phyloP scores from a whole-genome alignment of 2,113 vertebrate species.

The Eudyptes chrysolophus region DNA sequence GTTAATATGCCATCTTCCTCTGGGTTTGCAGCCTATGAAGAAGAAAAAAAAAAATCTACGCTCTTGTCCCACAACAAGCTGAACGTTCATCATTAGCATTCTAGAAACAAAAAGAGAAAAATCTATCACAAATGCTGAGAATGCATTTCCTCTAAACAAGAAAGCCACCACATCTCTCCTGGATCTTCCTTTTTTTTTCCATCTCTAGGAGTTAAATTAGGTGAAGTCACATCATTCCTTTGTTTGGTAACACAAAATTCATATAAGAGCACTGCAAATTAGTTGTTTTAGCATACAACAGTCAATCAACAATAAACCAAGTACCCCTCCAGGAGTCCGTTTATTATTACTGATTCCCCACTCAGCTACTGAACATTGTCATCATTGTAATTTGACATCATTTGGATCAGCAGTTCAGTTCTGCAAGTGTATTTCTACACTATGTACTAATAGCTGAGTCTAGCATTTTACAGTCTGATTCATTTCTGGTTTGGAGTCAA shows the following conservation, averaged over 20 bases:
- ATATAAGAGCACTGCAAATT: neutral
- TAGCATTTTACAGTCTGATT: neutral
- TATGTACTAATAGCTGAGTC: neutral
- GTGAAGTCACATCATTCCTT: neutral
- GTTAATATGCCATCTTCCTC: neutral
- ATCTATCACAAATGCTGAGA: neutral
- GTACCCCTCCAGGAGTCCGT: neutral
- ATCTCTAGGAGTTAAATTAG: neutral
- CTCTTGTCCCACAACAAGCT: neutral
- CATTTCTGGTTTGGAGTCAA: neutral
- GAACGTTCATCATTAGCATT: neutral
- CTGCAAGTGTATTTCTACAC: neutral
- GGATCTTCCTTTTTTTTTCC: neutral
- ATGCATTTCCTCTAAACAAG: neutral
- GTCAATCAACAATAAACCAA: neutral
- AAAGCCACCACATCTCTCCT: neutral
- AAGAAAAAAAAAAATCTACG: neutral
- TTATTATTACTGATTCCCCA: neutral
- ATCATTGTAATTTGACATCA: neutral
- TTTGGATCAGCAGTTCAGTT: neutral
- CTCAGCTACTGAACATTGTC: neutral
- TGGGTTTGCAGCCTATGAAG: constrained; percentile 46
- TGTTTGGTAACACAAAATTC: neutral
- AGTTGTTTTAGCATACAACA: neutral
- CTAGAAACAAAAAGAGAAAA: neutral